Conservation (phyloP, 2,113 vertebrate genomes). For the Clarias gariepinus region DNA sequence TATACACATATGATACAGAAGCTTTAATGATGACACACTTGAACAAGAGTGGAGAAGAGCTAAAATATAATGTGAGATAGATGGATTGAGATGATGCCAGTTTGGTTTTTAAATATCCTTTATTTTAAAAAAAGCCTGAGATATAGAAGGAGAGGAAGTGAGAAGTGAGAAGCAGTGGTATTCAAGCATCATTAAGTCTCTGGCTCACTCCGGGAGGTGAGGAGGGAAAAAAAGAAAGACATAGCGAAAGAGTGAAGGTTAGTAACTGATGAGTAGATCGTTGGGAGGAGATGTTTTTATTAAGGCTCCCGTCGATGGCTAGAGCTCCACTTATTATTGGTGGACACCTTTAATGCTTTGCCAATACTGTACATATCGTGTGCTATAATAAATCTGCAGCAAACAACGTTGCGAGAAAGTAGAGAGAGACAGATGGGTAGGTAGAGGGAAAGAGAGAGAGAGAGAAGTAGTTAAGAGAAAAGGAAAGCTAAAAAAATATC, state of each 20-base stretch:
- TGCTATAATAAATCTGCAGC: conserved; percentile 70
- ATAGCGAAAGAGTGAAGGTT: conserved; percentile 53
- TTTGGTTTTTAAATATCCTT: conserved; percentile 74
- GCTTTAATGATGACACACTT: conserved; percentile 46
- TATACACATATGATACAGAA: conserved; percentile 12
- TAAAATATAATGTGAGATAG: conserved; percentile 62
- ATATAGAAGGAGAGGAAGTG: conserved; percentile 57
- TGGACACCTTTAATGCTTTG: conserved; percentile 81
- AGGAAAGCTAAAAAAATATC: conserved; percentile 10
- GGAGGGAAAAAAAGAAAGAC: conserved; percentile 24
- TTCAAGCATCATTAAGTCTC: conserved; percentile 79
- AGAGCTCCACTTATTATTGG: conserved; percentile 76
- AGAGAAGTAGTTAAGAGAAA: conserved; percentile 10
- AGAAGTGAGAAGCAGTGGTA: conserved; percentile 72
- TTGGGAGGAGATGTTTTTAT: conserved; percentile 76
- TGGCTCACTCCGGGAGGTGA: conserved; percentile 64
- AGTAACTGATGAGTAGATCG: conserved; percentile 65
- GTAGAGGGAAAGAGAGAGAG: neutral
- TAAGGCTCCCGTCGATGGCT: conserved; percentile 78
- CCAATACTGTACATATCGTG: conserved; percentile 75
- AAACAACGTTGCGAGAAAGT: conserved; percentile 61
- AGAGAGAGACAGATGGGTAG: conserved; percentile 58
- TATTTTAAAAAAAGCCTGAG: conserved; percentile 56
- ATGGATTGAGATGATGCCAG: conserved; percentile 56
- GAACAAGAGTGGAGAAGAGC: conserved; percentile 53